phyloP scores from a whole-genome alignment of 2,888 invertebrate genomes.

The Norana najaformis region DNA sequence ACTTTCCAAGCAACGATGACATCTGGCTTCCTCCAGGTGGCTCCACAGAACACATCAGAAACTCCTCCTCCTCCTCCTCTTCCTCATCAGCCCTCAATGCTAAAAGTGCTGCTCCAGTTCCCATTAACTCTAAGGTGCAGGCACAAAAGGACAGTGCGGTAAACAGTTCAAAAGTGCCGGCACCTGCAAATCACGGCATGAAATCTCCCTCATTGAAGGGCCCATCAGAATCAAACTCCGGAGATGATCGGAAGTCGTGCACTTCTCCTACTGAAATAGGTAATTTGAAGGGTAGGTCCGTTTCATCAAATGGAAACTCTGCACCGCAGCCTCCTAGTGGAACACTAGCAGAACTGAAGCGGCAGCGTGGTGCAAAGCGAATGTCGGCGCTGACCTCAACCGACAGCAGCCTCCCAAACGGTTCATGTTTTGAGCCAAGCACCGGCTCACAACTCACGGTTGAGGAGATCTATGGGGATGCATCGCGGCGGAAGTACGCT shows the following conservation, averaged over 20 bases:
- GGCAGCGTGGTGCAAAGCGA: conserved; percentile 18
- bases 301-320: neutral
- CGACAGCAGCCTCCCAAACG: conserved; percentile 1
- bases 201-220: neutral
- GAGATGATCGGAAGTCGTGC: neutral
- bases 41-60: neutral
- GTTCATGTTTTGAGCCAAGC: neutral
- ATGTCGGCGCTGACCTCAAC: conserved; percentile 9
- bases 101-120: neutral
- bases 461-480: neutral
- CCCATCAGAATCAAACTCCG: neutral
- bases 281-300: neutral
- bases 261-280: neutral
- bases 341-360: conserved; percentile 16
- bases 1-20: neutral
- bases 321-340: conserved; percentile 14
- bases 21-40: neutral
- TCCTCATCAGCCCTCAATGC: neutral
- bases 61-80: neutral
- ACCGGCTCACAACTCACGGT: neutral
- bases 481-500: neutral
- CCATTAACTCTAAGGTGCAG: neutral
- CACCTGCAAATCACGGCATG: neutral
- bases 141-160: neutral
- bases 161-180: neutral